These are phyloP conservation scores for Hycleus cichorii DNA, from an alignment of 1,140 invertebrate genomes.

Conservation along the genomic window DNA sequence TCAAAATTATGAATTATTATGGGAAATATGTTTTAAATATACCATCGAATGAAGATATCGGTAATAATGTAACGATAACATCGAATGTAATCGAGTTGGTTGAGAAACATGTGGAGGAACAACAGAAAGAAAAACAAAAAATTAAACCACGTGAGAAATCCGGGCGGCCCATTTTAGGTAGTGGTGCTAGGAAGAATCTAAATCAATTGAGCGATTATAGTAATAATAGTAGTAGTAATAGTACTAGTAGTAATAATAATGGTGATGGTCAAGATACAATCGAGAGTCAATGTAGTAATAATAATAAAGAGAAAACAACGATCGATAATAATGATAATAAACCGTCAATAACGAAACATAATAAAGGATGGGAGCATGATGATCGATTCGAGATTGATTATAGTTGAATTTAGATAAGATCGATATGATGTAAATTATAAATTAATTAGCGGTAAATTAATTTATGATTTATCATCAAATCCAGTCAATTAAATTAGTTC, in stretches of 20 bases:
- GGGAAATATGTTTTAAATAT: slow-evolving; percentile 33
- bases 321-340: background rate
- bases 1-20: slow-evolving; percentile 28
- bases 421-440: background rate
- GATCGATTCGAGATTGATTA: slow-evolving; percentile 34
- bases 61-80: background rate
- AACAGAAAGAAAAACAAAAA: background rate
- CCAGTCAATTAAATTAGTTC: no score
- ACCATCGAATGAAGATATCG: slow-evolving; percentile 14
- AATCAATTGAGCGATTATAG: background rate
- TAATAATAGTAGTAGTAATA: background rate
- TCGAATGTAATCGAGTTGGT: background rate
- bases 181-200: slow-evolving; percentile 17
- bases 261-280: no score
- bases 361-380: slow-evolving; percentile 35
- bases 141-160: slow-evolving; percentile 11
- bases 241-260: no score
- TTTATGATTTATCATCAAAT: no score
- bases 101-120: background rate
- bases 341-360: slow-evolving; percentile 1
- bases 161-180: slow-evolving; percentile 29
- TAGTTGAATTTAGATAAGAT: slow-evolving; percentile 16
- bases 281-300: background rate
- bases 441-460: no score
- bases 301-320: background rate